Conservation (phyloP, 1,140 invertebrate species). For the Conus betulinus region DNA sequence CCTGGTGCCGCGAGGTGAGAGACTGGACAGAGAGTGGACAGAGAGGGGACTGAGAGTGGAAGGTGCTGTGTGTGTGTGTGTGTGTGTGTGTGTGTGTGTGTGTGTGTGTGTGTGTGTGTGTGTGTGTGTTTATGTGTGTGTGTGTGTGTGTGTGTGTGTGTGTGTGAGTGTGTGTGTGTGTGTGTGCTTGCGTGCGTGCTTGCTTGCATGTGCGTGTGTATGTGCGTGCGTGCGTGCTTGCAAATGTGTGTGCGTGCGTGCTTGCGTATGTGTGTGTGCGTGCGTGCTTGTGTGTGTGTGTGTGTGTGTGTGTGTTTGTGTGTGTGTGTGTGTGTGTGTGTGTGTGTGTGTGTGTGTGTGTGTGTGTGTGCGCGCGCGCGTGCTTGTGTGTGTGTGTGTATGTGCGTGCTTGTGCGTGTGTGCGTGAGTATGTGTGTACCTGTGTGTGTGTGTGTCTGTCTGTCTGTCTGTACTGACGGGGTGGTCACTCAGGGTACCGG, state of each 20-base stretch:
- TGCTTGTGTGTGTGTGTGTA: too few species aligned
- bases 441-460: background rate
- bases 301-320: too few species aligned
- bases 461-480: background rate
- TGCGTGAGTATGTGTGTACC: background rate
- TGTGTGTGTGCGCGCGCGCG: too few species aligned
- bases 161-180: background rate
- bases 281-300: background rate
- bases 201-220: background rate
- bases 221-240: too few species aligned
- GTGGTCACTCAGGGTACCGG: slow-evolving; percentile 6
- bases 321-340: too few species aligned
- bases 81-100: too few species aligned
- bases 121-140: background rate
- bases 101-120: background rate
- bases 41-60: too few species aligned
- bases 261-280: background rate
- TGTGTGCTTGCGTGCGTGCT: background rate
- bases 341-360: too few species aligned
- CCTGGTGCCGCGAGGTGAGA: slow-evolving; percentile 46
- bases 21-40: background rate
- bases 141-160: slow-evolving; percentile 8
- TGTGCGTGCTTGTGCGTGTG: background rate
- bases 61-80: too few species aligned
- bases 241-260: background rate